Percentiles rank a stretch among this genome's conserved stretches.
Evolutionary conservation across 2,888 invertebrate species (phyloP).

Genomic region (Limnephilus marmoratus): DNA sequence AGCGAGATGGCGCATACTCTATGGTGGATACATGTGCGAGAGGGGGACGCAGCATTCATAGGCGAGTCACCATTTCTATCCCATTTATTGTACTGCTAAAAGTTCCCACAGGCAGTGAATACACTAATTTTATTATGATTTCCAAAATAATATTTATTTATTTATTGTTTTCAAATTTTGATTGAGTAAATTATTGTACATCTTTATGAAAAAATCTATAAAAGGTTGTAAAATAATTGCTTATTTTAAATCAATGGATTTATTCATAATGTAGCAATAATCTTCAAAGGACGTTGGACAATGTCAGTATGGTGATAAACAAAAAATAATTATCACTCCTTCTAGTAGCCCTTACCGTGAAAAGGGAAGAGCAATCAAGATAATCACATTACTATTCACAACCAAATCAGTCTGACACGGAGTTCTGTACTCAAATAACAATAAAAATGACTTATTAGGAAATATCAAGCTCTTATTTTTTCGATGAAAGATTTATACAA

Average conservation of each 20-base stretch:
- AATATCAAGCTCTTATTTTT: background rate
- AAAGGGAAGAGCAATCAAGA: no score
- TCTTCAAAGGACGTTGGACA: no score
- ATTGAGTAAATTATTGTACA: no score
- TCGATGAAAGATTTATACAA: background rate
- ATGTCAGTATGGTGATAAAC: no score
- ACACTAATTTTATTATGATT: background rate
- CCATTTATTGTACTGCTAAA: constrained; percentile 16
- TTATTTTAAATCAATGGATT: background rate
- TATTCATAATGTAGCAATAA: background rate
- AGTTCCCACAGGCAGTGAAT: background rate
- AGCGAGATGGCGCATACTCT: constrained; percentile 49
- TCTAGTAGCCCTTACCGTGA: no score
- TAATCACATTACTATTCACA: no score
- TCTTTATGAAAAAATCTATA: no score
- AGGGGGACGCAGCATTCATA: constrained; percentile 49
- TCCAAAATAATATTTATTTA: no score
- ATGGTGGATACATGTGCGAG: constrained; percentile 54
- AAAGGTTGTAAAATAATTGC: no score
- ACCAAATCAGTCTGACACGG: no score
- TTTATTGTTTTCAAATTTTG: no score
- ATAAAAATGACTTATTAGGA: background rate
- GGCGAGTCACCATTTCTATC: constrained; percentile 39
- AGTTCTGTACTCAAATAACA: background rate
- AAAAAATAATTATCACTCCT: no score